Evolutionary conservation across 2,797 vertebrate genomes (phyloP).

Genomic region (Serranus cabrilla): DNA sequence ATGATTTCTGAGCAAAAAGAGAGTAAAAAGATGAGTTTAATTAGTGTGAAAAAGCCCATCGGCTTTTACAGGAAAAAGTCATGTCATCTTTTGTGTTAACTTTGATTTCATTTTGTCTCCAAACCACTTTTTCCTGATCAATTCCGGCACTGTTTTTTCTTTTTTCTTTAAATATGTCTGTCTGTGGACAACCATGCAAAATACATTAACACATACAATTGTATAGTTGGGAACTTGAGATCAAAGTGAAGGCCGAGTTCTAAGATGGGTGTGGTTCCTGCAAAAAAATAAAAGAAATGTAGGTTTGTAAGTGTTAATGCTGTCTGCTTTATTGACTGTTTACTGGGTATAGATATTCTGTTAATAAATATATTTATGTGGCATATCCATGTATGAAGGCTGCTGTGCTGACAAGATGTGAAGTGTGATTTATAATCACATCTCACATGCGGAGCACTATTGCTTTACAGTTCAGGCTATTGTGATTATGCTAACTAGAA

Average conservation of each 20-base stretch:
- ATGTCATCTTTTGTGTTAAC: conserved; percentile 50
- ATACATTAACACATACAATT: no score
- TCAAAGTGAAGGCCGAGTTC: no score
- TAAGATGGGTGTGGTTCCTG: no score
- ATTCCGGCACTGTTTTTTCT: neutral
- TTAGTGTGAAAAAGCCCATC: neutral
- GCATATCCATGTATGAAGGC: conserved; percentile 23
- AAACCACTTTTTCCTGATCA: neutral
- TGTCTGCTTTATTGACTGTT: conserved; percentile 16
- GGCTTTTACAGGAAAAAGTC: neutral
- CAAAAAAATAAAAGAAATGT: neutral
- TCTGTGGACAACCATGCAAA: no score
- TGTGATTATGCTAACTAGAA: conserved; percentile 75
- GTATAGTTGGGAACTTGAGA: no score
- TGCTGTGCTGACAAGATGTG: conserved; percentile 47
- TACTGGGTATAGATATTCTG: conserved; percentile 15
- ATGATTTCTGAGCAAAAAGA: neutral
- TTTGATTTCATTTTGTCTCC: conserved; percentile 53
- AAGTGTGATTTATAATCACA: conserved; percentile 56
- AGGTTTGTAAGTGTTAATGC: conserved; percentile 11
- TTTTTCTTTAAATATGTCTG: neutral
- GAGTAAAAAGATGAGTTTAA: neutral
- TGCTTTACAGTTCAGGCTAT: conserved; percentile 60
- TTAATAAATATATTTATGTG: conserved; percentile 15
- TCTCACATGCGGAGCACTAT: conserved; percentile 37